phyloP scores from a whole-genome alignment of 2,797 vertebrate genomes.

The Rhinoraja longicauda region DNA sequence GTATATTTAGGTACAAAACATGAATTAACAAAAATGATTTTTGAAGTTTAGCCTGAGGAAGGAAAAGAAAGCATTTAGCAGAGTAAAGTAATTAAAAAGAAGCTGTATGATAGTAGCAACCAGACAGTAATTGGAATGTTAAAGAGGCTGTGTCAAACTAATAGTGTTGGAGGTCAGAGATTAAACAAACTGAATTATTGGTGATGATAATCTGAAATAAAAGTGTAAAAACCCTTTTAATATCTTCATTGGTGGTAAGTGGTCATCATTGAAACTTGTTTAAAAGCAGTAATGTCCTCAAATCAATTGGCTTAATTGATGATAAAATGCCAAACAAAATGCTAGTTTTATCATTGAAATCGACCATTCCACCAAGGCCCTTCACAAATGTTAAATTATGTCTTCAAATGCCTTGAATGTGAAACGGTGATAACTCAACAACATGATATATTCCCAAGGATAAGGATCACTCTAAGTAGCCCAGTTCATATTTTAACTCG shows the following conservation, averaged over 20 bases:
- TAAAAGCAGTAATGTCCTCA: neutral
- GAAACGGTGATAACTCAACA: neutral
- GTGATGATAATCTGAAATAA: neutral
- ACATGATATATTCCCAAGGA: neutral
- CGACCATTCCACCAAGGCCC: neutral
- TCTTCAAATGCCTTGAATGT: constrained; percentile 2
- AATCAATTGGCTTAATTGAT: neutral
- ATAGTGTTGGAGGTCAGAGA: neutral
- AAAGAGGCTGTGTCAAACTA: neutral
- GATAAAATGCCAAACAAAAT: neutral
- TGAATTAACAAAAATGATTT: neutral
- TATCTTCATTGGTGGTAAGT: neutral
- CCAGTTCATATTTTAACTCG: neutral
- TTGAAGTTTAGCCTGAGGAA: neutral
- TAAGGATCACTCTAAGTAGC: neutral
- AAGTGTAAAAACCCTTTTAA: neutral
- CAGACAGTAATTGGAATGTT: neutral
- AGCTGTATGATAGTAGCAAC: neutral
- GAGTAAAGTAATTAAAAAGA: constrained; percentile 12
- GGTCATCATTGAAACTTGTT: neutral
- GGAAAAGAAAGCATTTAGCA: neutral
- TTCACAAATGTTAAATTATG: neutral
- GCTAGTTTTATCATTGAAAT: neutral
- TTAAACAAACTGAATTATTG: constrained; percentile 10
- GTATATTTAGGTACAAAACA: neutral